Evolutionary conservation across 2,113 vertebrate genomes (phyloP).

Genomic region (Coracopsis vasa): DNA sequence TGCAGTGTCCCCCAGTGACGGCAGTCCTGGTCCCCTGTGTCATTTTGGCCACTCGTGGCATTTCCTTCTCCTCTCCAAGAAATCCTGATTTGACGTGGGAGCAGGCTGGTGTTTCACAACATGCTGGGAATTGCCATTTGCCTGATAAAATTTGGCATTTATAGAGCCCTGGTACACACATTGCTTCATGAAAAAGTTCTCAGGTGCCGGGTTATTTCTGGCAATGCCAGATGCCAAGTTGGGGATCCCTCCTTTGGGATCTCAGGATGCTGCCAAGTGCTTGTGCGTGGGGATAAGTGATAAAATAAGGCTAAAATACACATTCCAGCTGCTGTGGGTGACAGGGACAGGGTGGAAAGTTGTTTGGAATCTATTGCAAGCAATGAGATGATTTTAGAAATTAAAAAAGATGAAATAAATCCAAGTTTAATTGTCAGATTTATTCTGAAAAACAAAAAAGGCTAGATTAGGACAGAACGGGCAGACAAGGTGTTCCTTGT

Average conservation of each 20-base stretch:
- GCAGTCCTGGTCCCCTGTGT: accelerated
- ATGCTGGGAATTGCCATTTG: background rate
- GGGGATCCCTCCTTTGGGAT: background rate
- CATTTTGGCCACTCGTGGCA: accelerated
- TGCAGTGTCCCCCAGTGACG: accelerated
- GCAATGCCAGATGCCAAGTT: accelerated
- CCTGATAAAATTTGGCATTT: background rate
- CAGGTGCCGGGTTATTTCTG: background rate
- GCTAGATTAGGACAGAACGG: background rate
- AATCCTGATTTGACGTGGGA: accelerated
- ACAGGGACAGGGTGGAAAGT: background rate
- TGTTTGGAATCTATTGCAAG: background rate
- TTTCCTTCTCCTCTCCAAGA: background rate
- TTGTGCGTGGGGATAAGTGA: background rate
- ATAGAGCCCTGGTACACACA: background rate
- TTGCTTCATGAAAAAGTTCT: background rate
- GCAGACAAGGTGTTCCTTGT: background rate
- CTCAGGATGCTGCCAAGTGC: background rate
- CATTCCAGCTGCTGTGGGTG: background rate
- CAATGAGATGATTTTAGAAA: background rate
- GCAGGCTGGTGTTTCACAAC: background rate
- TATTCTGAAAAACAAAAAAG: background rate
- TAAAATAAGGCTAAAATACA: background rate
- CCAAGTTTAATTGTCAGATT: background rate
- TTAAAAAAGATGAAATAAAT: accelerated